These are phyloP conservation scores for Ambastaia sidthimunki DNA, from an alignment of 2,797 vertebrate genomes.

Conservation along the genomic window DNA sequence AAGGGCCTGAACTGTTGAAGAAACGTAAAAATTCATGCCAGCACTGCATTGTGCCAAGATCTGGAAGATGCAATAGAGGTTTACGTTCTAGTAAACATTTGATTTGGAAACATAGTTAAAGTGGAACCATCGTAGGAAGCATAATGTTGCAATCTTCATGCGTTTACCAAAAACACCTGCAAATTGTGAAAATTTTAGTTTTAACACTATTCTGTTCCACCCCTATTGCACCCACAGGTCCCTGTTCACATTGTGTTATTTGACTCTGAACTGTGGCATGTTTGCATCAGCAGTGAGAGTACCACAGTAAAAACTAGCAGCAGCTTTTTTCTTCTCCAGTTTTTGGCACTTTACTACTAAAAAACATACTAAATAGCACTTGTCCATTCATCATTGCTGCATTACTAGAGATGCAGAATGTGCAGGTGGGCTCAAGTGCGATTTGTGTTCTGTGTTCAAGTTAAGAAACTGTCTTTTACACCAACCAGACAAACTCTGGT, in stretches of 20 bases:
- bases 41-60: not conserved
- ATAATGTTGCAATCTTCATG: not conserved
- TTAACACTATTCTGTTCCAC: not conserved
- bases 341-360: constrained; percentile 1
- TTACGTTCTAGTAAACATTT: constrained; percentile 19
- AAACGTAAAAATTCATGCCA: not conserved
- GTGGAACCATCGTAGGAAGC: not conserved
- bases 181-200: not conserved
- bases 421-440: too few relatives aligned
- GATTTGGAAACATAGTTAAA: constrained; percentile 3
- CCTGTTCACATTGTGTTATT: not conserved
- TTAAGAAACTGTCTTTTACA: too few relatives aligned
- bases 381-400: too few relatives aligned
- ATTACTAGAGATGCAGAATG: too few relatives aligned
- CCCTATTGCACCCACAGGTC: not conserved
- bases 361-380: too few relatives aligned
- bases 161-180: not conserved
- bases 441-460: too few relatives aligned
- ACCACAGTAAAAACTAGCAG: not conserved
- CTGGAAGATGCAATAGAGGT: not conserved
- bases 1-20: not conserved
- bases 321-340: not conserved
- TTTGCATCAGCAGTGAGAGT: constrained; percentile 1
- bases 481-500: not conserved
- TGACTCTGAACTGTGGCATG: not conserved